Evolutionary conservation across 2,888 invertebrate species (phyloP), one percentile per base, ranked within the genome.

Genomic region (Euplagia quadripunctaria): DNA sequence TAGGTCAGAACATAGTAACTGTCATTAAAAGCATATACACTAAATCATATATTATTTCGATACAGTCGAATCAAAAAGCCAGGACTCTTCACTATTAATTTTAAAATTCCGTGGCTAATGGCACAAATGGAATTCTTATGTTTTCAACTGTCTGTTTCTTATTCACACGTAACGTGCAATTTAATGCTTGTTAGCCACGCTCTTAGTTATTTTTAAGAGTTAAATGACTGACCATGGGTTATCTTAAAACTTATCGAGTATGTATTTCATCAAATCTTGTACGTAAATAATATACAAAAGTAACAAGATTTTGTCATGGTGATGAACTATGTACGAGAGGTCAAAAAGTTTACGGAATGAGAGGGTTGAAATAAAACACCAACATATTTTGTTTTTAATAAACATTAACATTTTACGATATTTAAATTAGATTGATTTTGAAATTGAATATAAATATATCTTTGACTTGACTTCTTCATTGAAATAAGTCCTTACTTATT

Each of bases 101-200:
- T 41, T 51, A 41, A 69, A 71, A 75, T 72, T 72, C 72, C 72
- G 68, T 75, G 46, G 41, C 75, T 64, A 75, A 72, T 72, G 20
- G 63, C 49, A 63, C 64, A 68, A 75, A 75, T 72, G 71, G 71
- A 63, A 75, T 69, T 65, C 69, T 70, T 72, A 75, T 69, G 65
- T 71, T 75, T 65, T 61, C 65, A 70, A 66, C 66, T 67, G 72
- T 75, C 70, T 70, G 69, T 75, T 55, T 70, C 64, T 66, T 72
- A 75, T 75, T 75, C 75, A 69, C 75, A 75, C 65, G 55, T 75
- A 75, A 75, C 72, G 51, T 75, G 70, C 66, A 67, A 75, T 75
- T 75, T 72, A 55, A 75, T 72, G 72, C 66, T 75, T 70, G 69
- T 75, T 72, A 67, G 75, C 20, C 66, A 75, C 67, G 75, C 72